Percentiles rank a stretch among this genome's conserved stretches.
Conservation (phyloP, 2,113 vertebrate species). For the Dasypus novemcinctus region DNA sequence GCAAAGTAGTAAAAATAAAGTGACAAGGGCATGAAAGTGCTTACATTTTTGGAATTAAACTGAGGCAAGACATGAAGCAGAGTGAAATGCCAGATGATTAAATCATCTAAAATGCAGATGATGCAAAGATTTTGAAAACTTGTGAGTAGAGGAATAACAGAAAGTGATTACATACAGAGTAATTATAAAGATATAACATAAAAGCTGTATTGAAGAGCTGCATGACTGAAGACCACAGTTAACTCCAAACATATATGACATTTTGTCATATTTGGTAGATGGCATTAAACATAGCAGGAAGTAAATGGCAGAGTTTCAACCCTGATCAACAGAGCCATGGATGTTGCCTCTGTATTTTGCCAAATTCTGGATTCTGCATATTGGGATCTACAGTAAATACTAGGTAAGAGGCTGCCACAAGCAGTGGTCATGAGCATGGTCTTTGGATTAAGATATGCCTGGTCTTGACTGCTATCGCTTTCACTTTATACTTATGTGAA, state of each 20-base stretch:
- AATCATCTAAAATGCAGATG: not conserved
- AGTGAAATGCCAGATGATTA: not conserved
- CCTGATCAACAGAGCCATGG: fast-evolving
- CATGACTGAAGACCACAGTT: not conserved
- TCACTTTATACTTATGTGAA: not conserved
- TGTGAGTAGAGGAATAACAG: not conserved
- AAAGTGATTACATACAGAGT: not conserved
- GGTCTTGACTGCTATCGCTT: not conserved
- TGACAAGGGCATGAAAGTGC: not conserved
- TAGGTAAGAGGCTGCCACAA: fast-evolving
- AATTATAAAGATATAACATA: not conserved
- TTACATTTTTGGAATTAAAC: too few relatives aligned
- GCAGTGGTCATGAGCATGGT: not conserved
- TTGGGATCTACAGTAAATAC: not conserved
- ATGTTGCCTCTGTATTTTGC: not conserved
- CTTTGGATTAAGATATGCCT: not conserved
- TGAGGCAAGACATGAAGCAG: not conserved
- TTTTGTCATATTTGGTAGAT: not conserved
- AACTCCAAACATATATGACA: too few relatives aligned
- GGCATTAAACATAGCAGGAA: not conserved
- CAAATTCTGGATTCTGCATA: not conserved
- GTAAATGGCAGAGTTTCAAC: not conserved
- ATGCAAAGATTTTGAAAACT: not conserved
- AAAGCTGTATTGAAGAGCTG: not conserved
- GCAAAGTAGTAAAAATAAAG: not conserved